Conservation (phyloP, 2,113 vertebrate genomes). For the Paedocypris sp. region DNA sequence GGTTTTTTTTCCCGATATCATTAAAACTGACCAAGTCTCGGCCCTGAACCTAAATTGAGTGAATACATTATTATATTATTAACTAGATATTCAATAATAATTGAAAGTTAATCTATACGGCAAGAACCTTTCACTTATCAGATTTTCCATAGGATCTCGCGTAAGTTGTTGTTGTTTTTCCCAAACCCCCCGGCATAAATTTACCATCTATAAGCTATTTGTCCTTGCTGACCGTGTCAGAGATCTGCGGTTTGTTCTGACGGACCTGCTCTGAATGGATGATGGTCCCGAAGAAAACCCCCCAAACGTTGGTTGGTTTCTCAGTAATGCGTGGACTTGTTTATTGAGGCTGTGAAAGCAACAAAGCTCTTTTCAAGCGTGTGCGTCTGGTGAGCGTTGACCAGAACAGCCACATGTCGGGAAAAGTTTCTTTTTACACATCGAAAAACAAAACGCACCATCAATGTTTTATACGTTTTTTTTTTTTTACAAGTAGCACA, state of each 20-base stretch:
- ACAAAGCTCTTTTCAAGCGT: neutral
- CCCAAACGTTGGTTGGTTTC: neutral
- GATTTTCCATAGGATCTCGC: too few relatives aligned
- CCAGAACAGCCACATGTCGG: neutral
- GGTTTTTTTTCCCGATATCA: too few relatives aligned
- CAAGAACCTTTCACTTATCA: too few relatives aligned
- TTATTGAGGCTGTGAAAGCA: neutral
- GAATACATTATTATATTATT: too few relatives aligned
- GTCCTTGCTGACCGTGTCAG: slow-evolving; percentile 12
- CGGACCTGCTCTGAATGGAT: slow-evolving; percentile 12
- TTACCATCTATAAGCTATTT: neutral
- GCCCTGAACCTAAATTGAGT: too few relatives aligned
- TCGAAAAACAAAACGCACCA: neutral
- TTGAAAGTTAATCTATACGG: too few relatives aligned
- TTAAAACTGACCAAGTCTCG: too few relatives aligned
- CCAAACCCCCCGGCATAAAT: slow-evolving; percentile 4
- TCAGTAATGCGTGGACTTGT: neutral
- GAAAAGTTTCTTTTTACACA: neutral
- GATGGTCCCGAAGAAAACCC: neutral
- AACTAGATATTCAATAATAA: too few relatives aligned
- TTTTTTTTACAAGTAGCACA: neutral
- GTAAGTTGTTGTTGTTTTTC: too few relatives aligned
- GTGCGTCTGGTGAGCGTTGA: neutral
- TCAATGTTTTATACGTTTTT: neutral
- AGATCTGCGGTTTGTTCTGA: neutral